Percentiles rank a stretch among this genome's conserved stretches.
phyloP scores from a whole-genome alignment of 1,140 invertebrate species.

The Lanistes nyassanus region DNA sequence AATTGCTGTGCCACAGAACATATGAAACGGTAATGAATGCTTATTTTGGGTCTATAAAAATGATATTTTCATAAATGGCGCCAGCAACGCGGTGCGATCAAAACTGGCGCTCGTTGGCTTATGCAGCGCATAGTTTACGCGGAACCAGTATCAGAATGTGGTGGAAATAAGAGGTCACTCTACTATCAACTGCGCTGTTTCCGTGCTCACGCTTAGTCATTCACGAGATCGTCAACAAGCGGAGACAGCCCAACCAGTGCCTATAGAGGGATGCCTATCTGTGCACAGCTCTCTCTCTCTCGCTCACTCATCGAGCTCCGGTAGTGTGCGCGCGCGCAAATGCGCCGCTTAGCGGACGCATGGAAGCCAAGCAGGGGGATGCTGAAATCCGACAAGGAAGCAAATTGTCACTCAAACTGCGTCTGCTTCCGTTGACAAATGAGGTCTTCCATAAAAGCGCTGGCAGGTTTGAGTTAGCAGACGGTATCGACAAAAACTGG shows the following conservation, averaged over 20 bases:
- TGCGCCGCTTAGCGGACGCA: background rate
- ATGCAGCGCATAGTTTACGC: too few relatives aligned
- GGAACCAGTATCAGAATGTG: too few relatives aligned
- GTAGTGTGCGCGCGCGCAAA: background rate
- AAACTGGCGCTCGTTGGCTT: too few relatives aligned
- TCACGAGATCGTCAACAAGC: too few relatives aligned
- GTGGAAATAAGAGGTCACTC: too few relatives aligned
- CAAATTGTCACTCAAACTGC: slow-evolving; percentile 11
- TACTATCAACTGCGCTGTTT: too few relatives aligned
- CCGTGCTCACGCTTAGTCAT: background rate
- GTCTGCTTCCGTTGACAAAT: slow-evolving; percentile 1
- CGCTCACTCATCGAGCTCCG: background rate
- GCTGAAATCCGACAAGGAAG: slow-evolving; percentile 5
- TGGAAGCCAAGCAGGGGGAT: background rate
- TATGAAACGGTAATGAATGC: too few relatives aligned
- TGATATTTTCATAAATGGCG: too few relatives aligned
- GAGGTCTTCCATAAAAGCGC: background rate
- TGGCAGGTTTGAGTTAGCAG: background rate
- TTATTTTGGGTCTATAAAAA: too few relatives aligned
- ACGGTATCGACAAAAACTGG: background rate
- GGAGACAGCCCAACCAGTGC: background rate
- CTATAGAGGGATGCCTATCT: background rate
- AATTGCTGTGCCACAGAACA: too few relatives aligned
- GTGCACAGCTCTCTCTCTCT: background rate
- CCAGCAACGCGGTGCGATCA: too few relatives aligned